phyloP scores from a whole-genome alignment of 2,888 invertebrate species.

The Baronia brevicornis region DNA sequence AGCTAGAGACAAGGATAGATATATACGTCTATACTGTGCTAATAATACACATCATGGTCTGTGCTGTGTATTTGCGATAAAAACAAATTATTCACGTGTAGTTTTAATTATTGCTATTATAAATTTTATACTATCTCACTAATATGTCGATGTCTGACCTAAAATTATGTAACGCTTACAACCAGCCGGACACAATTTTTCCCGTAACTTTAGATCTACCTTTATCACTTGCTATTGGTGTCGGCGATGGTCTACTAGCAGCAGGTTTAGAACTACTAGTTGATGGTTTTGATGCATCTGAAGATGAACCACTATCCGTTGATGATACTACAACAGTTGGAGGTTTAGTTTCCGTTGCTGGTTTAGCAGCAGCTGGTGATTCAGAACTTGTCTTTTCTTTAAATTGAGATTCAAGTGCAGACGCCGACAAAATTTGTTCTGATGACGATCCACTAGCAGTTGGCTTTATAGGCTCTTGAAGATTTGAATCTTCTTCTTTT shows the following conservation, averaged over 20 bases:
- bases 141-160: slow-evolving; percentile 35
- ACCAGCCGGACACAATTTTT: slow-evolving; percentile 83
- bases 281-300: slow-evolving; percentile 36
- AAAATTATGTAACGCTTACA: slow-evolving; percentile 50
- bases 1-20: too few relatives aligned
- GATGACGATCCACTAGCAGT: slow-evolving; percentile 34
- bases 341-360: slow-evolving; percentile 26
- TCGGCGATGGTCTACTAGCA: slow-evolving; percentile 44
- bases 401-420: slow-evolving; percentile 45
- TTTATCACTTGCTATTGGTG: slow-evolving; percentile 69
- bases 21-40: too few relatives aligned
- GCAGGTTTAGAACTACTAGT: slow-evolving; percentile 43
- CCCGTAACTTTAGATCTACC: slow-evolving; percentile 85
- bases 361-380: slow-evolving; percentile 32
- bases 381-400: slow-evolving; percentile 24
- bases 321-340: slow-evolving; percentile 23
- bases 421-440: slow-evolving; percentile 58
- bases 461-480: slow-evolving; percentile 57
- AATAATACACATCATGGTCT: too few relatives aligned
- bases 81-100: slow-evolving; percentile 9
- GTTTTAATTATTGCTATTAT: slow-evolving; percentile 44
- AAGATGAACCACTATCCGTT: slow-evolving; percentile 2
- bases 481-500: slow-evolving; percentile 44
- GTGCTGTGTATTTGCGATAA: slow-evolving; percentile 10
- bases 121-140: slow-evolving; percentile 43